Base-by-base conservation (phyloP, 1,140 invertebrate species). In the Vollenhovia emeryi region DNA sequence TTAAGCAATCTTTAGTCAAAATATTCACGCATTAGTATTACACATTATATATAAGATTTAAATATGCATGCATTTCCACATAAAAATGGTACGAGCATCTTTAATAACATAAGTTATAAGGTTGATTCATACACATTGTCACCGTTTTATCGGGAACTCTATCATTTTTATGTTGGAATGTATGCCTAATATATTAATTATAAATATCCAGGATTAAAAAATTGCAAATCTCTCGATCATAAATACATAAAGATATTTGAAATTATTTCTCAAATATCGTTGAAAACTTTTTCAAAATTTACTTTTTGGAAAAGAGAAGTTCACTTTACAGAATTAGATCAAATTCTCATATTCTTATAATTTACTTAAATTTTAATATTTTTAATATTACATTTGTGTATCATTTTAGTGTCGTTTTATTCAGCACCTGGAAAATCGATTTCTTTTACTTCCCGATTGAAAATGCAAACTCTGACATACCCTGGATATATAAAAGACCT, bases 151-250 rank as follows among this genome's bases (percentile, higher is more conserved):
- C 5, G 57, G 8, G 33, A 84, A 50, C 36, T 30, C 75, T 55
- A 48, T 52, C 84, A 89, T 84, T 89, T 71, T 18, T 84, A 74
- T 59, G 52, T 88, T 27, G 48, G 84, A 85, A 66, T 85, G 27
- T 68, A 66, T 50, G n/a, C 55, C 75, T 43, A 79, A 64, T 74
- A 80, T 84, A 69, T 64, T 36, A 36, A 36, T 36, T 76, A 71
- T 18, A 76, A 11, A 75, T 57, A 57, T 71, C 30, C 36, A 73
- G 27, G 45, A 24, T 21, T 68, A 33, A 55, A 21, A 68, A 59
- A 18, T 57, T 43, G 24, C 64, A 43, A 13, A 45, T 45, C n/a
- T 80, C 11, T 73, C 5, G 0, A 50, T 79, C 33, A 68, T 27
- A 52, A 18, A 27, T 66, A 24, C 1, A n/a, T 66, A 11, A 18